Evolutionary conservation across 2,888 invertebrate genomes (phyloP), one percentile per base, ranked within the genome.

Genomic region (Morpho deidamia): DNA sequence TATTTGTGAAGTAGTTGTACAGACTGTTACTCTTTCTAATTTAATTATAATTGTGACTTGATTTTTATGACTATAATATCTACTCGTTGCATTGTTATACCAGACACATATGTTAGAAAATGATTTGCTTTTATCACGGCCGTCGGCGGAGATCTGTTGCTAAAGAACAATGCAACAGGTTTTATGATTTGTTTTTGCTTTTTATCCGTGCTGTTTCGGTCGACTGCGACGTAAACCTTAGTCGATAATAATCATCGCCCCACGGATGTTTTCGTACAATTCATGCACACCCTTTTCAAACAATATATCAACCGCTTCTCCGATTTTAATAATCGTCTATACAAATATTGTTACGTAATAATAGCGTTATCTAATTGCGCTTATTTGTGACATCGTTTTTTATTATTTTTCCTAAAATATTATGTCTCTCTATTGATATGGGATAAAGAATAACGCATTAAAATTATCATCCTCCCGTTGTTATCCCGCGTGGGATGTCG

Each of bases 141-240:
- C 58, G 55, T 56, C 59, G 66, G 62, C 62, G 70, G 67, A 78
- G 77, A 71, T 76, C 77, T 72, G 71, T 73, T 70, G 71, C 68
- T 69, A 79, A 80, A 78, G 84, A 87, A 88, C 86, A 87, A 87
- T 87, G 78, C 84, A 81, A 81, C 82, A 72, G 78, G 82, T 82
- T 84, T 81, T 79, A 76, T 78, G 75, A 71, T 80, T 83, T 83
- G 74, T 81, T 85, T 85, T 83, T 75, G 66, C 70, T 80, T 81
- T 81, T 81, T 78, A 68, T 71, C 65, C 68, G 63, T 62, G 63
- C 65, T 59, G 65, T 62, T 60, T 61, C 67, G 60, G 56, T 62
- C 66, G 67, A 67, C 56, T 68, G 65, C 64, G 51, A 40, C 48
- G 44, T 49, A 38, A 51, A 44, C 44, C 40, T 47, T 46, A 34